Evolutionary conservation across 2,113 vertebrate species (phyloP).

Genomic region (Cottus gobio): DNA sequence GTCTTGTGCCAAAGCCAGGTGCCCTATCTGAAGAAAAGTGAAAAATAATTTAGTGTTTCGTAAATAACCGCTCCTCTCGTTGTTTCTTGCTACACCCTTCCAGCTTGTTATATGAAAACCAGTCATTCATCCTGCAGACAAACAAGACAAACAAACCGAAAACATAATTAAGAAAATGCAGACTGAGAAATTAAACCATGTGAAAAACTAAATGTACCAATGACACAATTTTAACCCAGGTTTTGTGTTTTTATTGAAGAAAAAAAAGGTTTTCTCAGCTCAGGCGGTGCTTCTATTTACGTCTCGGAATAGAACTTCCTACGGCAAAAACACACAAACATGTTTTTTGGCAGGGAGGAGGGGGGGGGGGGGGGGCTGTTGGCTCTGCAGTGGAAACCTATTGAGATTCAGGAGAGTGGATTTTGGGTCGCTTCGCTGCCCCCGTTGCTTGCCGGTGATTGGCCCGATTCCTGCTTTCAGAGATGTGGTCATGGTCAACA

Average conservation of each 20-base stretch:
- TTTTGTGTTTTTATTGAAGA: neutral
- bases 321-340: conserved; percentile 45
- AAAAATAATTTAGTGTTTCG: neutral
- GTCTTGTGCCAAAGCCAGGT: neutral
- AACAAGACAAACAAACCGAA: neutral
- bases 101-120: neutral
- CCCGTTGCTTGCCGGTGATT: conserved; percentile 41
- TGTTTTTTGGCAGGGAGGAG: conserved; percentile 48
- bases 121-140: neutral
- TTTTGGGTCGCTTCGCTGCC: conserved; percentile 52
- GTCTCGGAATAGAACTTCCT: conserved; percentile 37
- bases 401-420: conserved; percentile 55
- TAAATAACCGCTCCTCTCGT: neutral
- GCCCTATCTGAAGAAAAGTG: neutral
- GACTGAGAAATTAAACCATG: neutral
- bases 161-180: neutral
- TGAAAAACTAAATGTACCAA: neutral
- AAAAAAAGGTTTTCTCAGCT: conserved; percentile 39
- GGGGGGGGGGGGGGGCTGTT: conserved; percentile 14
- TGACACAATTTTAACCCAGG: neutral
- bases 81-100: neutral
- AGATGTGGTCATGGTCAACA: conserved; percentile 17
- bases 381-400: conserved; percentile 42
- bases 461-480: conserved; percentile 51
- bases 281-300: conserved; percentile 14